Base-by-base conservation (phyloP, 1,140 invertebrate species). In the Caerostris extrusa region DNA sequence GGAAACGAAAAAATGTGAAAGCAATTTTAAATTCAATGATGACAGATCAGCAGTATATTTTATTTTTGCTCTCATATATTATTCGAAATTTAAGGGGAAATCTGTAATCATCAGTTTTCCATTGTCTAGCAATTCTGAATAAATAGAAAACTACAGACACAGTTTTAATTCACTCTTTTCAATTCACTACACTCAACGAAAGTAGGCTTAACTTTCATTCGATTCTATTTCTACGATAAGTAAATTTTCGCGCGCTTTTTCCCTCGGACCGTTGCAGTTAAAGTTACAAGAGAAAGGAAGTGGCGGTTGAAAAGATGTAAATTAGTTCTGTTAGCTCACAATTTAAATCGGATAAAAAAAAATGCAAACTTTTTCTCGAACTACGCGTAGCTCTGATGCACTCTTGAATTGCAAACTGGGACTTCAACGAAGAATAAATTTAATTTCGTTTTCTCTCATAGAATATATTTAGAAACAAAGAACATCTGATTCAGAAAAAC, bases 261-360 rank as follows among this genome's bases (percentile, higher is more conserved):
- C 71, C 71, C 19, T 77, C 71, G 71, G 71, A 50, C 71, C 71
- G 34, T 10, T 77, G 71, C 71, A 77, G 71, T 77, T 77, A 77
- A 53, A 77, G 71, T 77, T 77, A 77, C 71, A 34, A 34, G 61
- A 77, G 34, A 77, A 77, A 12, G 12, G 34, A 19, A 50, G 2
- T 53, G 19, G 71, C 5, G 10, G 71, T 50, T 50, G 71, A 77
- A 77, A 50, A 77, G 71, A 77, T 77, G 71, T 34, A 77, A 77
- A 77, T 77, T 34, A 77, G 71, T 77, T 50, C 71, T 77, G 71
- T 77, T 77, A 77, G 71, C 71, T 50, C 34, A 77, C 71, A 53
- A 77, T 77, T 77, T 77, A 77, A 77, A 77, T 77, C 71, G 71
- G 34, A 77, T 77, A 61, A 61, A 61, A 77, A 77, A 77, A 77